Evolutionary conservation across 2,113 vertebrate genomes (phyloP).

Genomic region (Entomyzon cyanotis): DNA sequence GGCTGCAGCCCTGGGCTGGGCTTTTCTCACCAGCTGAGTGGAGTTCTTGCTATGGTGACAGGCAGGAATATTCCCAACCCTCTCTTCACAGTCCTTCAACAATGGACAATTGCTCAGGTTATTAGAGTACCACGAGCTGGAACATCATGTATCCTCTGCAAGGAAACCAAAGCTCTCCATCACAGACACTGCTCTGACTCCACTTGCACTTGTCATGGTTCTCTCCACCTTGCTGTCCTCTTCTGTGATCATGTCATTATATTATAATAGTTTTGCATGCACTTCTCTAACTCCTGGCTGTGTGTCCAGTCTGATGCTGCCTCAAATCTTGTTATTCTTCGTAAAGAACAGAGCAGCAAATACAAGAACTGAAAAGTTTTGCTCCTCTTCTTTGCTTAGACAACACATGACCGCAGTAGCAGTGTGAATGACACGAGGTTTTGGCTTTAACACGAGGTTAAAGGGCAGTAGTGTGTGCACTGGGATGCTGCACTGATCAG

Average conservation of each 20-base stretch:
- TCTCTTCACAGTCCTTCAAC: background rate
- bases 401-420: background rate
- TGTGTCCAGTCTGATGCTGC: background rate
- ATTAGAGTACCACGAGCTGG: background rate
- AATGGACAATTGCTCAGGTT: background rate
- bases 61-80: background rate
- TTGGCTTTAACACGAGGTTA: background rate
- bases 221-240: background rate
- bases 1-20: background rate
- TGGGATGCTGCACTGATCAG: background rate
- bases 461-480: background rate
- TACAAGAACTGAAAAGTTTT: background rate
- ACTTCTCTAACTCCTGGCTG: slow-evolving; percentile 26
- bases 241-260: slow-evolving; percentile 31
- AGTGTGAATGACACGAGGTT: background rate
- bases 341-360: slow-evolving; percentile 32
- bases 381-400: background rate
- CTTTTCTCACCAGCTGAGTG: background rate
- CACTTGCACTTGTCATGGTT: background rate
- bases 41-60: background rate
- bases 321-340: slow-evolving; percentile 20
- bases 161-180: background rate
- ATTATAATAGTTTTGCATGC: slow-evolving; percentile 18
- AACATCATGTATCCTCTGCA: background rate
- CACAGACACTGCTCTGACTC: background rate